phyloP scores from a whole-genome alignment of 2,888 invertebrate species.

The Brachyptera risi region DNA sequence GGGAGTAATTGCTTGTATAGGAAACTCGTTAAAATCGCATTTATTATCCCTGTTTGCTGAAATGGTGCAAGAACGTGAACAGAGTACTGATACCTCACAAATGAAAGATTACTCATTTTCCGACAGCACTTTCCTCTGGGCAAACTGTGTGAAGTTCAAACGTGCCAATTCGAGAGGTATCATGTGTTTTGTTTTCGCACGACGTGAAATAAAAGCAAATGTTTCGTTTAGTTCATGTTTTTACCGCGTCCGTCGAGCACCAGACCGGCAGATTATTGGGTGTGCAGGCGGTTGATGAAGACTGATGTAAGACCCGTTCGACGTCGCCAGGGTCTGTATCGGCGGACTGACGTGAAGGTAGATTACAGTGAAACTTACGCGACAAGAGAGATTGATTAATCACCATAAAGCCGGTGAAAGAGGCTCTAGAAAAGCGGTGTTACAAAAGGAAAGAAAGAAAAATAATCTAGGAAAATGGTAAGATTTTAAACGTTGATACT shows the following conservation, averaged over 20 bases:
- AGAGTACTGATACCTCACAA: neutral
- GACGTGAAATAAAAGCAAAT: too few species aligned
- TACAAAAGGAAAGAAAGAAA: neutral
- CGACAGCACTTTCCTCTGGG: too few species aligned
- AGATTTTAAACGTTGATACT: constrained; percentile 5
- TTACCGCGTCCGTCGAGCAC: too few species aligned
- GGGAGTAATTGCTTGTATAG: neutral
- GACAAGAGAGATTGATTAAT: constrained; percentile 19
- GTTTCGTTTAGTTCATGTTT: too few species aligned
- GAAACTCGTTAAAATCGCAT: constrained; percentile 9
- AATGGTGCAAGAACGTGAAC: neutral
- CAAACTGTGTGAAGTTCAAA: too few species aligned
- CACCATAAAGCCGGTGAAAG: constrained; percentile 11
- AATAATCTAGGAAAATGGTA: constrained; percentile 15
- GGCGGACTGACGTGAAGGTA: constrained; percentile 10
- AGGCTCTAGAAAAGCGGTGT: neutral
- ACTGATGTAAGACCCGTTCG: neutral
- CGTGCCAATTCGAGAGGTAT: too few species aligned
- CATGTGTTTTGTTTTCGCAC: too few species aligned
- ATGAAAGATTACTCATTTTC: neutral
- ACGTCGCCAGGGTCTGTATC: neutral
- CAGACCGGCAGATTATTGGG: neutral
- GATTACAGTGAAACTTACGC: constrained; percentile 17
- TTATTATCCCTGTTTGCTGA: neutral
- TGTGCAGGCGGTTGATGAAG: constrained; percentile 6